Evolutionary conservation across 2,113 vertebrate genomes (phyloP), one percentile per base, ranked within the genome.

Genomic region (Capreolus pygargus): DNA sequence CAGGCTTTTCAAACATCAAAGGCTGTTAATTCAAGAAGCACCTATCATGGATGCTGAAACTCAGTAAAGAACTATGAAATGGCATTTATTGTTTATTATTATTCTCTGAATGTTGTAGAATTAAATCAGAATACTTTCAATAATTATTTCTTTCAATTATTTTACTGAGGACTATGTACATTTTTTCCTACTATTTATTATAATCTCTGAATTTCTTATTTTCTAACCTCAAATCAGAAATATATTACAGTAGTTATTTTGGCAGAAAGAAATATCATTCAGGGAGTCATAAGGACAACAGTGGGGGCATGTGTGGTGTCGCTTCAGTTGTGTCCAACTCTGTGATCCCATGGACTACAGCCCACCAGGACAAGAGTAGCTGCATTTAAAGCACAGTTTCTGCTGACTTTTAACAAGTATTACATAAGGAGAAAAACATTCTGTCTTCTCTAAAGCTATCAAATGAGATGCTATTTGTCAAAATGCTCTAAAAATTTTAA

Each of bases 181-280:
- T 60, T 21, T 94, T 33, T 64, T 13, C 9, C 27, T 61, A 45
- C 6, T 1, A 89, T 6, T 96, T 39, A 89, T 36, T 78, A 83
- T 33, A 4, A 70, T 61, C 43, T 7, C 28, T 79, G 8, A 67
- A 7, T 64, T 81, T 90, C 6, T 64, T 86, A 78, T 84, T 93
- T 96, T 96, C 61, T 79, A 93, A 84, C 36, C 36, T 85, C 54
- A 88, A 90, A 88, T 84, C 39, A 96, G 57, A 86, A 74, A 87
- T 95, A 45, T 36, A 52, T 45, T 47, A 28, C 30, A 74, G 58
- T 79, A 90, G 36, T 50, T 82, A 50, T 61, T 61, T 60, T 78
- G 12, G 12, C 33, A 54, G 57, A 86, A 81, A 14, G n/a, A 94
- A 94, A 67, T 36, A 28, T 25, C 21, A 74, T 54, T 92, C 54